These are phyloP conservation scores for Casuarius casuarius DNA, from an alignment of 2,113 vertebrate genomes.

Conservation along the genomic window DNA sequence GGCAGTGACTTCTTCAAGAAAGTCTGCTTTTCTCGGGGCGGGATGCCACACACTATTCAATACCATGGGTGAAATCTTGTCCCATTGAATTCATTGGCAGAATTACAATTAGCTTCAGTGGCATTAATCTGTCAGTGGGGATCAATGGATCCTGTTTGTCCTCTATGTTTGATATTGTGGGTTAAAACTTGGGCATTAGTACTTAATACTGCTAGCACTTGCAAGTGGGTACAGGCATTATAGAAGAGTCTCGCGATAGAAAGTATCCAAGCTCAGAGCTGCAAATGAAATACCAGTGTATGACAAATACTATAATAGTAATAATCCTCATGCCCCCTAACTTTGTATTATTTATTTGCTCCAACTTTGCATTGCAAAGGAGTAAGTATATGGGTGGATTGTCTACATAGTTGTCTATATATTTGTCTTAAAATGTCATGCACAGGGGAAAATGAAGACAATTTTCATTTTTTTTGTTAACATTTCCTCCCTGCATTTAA, in stretches of 20 bases:
- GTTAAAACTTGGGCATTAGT: neutral
- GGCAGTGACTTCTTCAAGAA: neutral
- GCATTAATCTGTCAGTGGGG: neutral
- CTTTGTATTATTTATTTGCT: neutral
- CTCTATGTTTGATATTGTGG: neutral
- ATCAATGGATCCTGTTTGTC: neutral
- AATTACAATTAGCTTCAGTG: neutral
- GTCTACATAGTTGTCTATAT: neutral
- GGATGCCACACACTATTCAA: neutral
- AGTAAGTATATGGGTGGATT: neutral
- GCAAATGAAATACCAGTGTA: neutral
- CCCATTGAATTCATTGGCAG: neutral
- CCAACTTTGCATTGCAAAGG: neutral
- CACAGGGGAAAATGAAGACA: neutral
- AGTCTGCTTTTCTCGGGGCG: neutral
- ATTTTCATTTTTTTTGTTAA: neutral
- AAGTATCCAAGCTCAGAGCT: neutral
- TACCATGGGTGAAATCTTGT: neutral
- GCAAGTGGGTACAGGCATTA: neutral
- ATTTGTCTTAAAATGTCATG: neutral
- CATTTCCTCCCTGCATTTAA: neutral
- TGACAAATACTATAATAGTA: neutral
- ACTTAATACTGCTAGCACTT: neutral
- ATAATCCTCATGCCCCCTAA: neutral
- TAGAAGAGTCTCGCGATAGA: neutral